Conservation (phyloP, 2,797 vertebrate species). For the Phataginus tricuspis region DNA sequence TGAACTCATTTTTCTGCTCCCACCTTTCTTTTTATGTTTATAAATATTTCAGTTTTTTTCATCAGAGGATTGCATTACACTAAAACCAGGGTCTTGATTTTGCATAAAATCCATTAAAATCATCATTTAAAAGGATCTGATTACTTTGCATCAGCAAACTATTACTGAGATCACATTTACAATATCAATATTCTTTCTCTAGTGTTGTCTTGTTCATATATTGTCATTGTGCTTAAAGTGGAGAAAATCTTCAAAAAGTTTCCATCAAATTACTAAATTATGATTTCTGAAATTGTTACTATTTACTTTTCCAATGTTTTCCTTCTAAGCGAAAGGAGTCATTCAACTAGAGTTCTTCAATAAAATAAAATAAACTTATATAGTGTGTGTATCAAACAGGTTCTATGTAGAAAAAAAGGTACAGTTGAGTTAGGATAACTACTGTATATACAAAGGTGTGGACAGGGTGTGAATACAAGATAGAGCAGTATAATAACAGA, state of each 20-base stretch:
- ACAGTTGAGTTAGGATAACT: background rate
- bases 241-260: background rate
- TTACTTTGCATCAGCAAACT: background rate
- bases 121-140: background rate
- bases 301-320: background rate
- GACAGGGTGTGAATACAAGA: background rate
- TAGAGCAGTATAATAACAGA: background rate
- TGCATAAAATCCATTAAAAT: constrained; percentile 29
- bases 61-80: background rate
- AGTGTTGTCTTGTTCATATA: background rate
- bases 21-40: background rate
- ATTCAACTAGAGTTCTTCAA: background rate
- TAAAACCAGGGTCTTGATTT: constrained; percentile 1
- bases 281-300: background rate
- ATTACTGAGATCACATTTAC: background rate
- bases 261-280: background rate
- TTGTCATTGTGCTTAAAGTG: background rate
- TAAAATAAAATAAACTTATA: background rate
- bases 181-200: background rate
- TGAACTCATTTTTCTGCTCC: background rate
- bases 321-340: background rate
- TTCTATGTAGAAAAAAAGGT: background rate
- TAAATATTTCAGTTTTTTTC: background rate
- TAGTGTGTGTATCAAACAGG: background rate
- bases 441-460: background rate